These are phyloP conservation scores for Lynx canadensis DNA, from an alignment of 2,113 vertebrate genomes.

Conservation along the genomic window DNA sequence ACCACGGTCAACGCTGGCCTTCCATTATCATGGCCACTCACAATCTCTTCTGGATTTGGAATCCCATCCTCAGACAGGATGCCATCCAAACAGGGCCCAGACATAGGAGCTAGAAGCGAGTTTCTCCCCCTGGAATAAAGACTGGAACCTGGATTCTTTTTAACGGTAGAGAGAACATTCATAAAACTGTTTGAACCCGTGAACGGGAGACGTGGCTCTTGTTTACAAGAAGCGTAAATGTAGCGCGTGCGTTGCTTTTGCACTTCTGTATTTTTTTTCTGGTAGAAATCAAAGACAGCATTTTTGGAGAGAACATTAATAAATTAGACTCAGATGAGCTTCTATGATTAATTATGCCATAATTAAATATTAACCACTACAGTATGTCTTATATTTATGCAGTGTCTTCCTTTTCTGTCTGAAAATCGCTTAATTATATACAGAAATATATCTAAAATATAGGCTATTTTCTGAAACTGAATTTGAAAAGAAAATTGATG, in stretches of 20 bases:
- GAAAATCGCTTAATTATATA: conserved; percentile 60
- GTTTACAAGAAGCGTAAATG: background rate
- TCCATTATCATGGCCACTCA: fast-evolving
- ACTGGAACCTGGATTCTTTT: background rate
- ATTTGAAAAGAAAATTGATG: conserved; percentile 55
- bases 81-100: background rate
- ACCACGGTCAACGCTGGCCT: fast-evolving
- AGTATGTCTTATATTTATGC: conserved; percentile 67
- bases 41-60: background rate
- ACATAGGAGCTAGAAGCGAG: background rate
- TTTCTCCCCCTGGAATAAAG: background rate
- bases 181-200: background rate
- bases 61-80: background rate
- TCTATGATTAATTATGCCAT: conserved; percentile 68
- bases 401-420: conserved; percentile 47
- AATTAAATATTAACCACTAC: conserved; percentile 78
- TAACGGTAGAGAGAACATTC: background rate
- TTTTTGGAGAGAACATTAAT: conserved; percentile 30
- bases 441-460: conserved; percentile 53
- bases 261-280: background rate
- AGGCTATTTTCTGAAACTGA: conserved; percentile 34
- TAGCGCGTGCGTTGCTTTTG: background rate
- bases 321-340: conserved; percentile 56
- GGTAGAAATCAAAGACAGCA: conserved; percentile 45
- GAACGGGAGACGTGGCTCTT: background rate